These are phyloP conservation scores for Blastobasis lacticolella DNA, from an alignment of 2,888 invertebrate species.

Conservation along the genomic window DNA sequence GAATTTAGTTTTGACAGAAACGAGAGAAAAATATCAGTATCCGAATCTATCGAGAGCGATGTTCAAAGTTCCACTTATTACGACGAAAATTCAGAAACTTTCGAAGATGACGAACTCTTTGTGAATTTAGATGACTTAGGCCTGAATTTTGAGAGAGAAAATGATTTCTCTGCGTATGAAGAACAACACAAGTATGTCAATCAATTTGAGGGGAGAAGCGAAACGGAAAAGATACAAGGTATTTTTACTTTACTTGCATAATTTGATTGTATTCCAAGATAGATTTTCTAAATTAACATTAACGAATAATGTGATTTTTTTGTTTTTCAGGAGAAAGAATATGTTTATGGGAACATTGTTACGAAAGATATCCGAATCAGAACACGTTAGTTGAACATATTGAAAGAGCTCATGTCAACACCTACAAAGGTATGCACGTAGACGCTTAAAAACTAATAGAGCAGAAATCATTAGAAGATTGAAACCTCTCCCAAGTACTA, in stretches of 20 bases:
- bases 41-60: constrained; percentile 63
- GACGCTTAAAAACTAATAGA: no score
- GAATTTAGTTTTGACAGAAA: constrained; percentile 56
- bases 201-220: constrained; percentile 31
- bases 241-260: constrained; percentile 6
- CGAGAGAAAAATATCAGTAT: constrained; percentile 53
- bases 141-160: constrained; percentile 46
- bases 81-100: constrained; percentile 60
- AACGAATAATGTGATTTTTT: not conserved
- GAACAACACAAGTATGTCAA: not conserved
- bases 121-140: constrained; percentile 64
- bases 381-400: constrained; percentile 87
- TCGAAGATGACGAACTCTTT: constrained; percentile 64
- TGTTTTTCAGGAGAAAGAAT: constrained; percentile 52
- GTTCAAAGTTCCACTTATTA: constrained; percentile 57
- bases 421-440: constrained; percentile 76
- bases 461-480: no score
- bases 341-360: constrained; percentile 93
- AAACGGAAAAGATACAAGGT: constrained; percentile 55
- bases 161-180: constrained; percentile 20
- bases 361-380: constrained; percentile 85
- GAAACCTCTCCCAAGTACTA: no score
- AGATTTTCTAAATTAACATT: not conserved
- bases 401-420: constrained; percentile 90
- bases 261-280: not conserved